Conservation (phyloP, 2,888 invertebrate species). For the Agonopterix subpropinquella region DNA sequence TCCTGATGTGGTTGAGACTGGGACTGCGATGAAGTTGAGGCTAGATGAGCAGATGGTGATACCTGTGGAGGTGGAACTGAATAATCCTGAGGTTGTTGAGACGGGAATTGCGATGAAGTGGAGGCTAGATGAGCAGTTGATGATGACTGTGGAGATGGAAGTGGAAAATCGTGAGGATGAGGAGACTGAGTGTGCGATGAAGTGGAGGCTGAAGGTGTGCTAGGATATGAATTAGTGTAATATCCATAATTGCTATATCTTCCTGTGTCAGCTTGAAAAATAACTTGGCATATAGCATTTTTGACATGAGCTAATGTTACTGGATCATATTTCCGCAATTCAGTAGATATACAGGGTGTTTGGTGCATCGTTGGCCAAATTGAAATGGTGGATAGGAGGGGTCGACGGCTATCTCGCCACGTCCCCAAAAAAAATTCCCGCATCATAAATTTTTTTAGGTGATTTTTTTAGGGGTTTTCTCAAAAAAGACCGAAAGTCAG, state of each 20-base stretch:
- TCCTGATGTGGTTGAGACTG: slow-evolving; percentile 9
- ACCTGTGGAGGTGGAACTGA: slow-evolving; percentile 7
- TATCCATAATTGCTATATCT: slow-evolving; percentile 18
- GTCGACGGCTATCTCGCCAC: too few relatives aligned
- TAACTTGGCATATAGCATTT: slow-evolving; percentile 17
- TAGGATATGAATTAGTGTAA: slow-evolving; percentile 15
- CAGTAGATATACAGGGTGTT: slow-evolving; percentile 18
- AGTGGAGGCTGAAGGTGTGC: slow-evolving; percentile 9
- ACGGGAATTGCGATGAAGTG: slow-evolving; percentile 9
- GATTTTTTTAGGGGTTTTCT: too few relatives aligned
- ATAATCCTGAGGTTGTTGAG: slow-evolving; percentile 10
- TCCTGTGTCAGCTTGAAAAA: slow-evolving; percentile 21
- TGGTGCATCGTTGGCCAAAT: too few relatives aligned
- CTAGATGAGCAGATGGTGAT: slow-evolving; percentile 11
- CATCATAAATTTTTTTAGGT: too few relatives aligned
- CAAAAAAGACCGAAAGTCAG: too few relatives aligned
- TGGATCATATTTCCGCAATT: slow-evolving; percentile 19
- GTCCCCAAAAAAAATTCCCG: too few relatives aligned
- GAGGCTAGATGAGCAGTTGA: slow-evolving; percentile 12
- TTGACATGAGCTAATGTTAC: slow-evolving; percentile 17
- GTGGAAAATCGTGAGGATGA: background rate
- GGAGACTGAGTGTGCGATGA: background rate
- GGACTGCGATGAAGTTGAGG: slow-evolving; percentile 11
- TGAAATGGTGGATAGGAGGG: too few relatives aligned
- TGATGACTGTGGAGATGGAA: slow-evolving; percentile 8